phyloP scores from a whole-genome alignment of 2,888 invertebrate species.

The Dermolepida albohirtum region DNA sequence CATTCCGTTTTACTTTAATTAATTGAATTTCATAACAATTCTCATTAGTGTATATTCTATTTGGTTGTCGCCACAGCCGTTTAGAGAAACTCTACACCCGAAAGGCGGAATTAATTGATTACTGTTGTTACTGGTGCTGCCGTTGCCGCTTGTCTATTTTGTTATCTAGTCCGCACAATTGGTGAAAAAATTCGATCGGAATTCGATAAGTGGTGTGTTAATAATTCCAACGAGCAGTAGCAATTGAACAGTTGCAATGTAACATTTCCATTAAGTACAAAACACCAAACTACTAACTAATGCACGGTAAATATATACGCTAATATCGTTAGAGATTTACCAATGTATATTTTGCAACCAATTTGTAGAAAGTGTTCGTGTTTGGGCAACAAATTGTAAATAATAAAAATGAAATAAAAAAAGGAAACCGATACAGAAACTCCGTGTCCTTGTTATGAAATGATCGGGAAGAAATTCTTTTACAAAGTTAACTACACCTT shows the following conservation, averaged over 20 bases:
- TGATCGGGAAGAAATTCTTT: slow-evolving; percentile 30
- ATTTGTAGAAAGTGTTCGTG: slow-evolving; percentile 27
- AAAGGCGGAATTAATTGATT: slow-evolving; percentile 35
- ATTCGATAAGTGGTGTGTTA: slow-evolving; percentile 35
- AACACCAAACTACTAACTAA: slow-evolving; percentile 11
- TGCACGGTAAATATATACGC: background rate
- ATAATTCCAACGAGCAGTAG: slow-evolving; percentile 28
- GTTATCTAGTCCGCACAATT: slow-evolving; percentile 9
- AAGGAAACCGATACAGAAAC: slow-evolving; percentile 31
- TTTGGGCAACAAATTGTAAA: slow-evolving; percentile 24
- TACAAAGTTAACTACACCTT: slow-evolving; percentile 8
- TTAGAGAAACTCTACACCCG: slow-evolving; percentile 34
- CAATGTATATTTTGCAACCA: slow-evolving; percentile 31
- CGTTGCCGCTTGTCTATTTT: slow-evolving; percentile 11
- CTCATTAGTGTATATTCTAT: slow-evolving; percentile 28
- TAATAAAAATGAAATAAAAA: slow-evolving; percentile 31
- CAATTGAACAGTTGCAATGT: slow-evolving; percentile 24
- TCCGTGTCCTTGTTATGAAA: slow-evolving; percentile 32
- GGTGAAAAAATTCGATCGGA: slow-evolving; percentile 28
- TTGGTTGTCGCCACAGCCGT: slow-evolving; percentile 21
- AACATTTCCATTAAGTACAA: slow-evolving; percentile 26
- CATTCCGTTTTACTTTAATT: slow-evolving; percentile 26
- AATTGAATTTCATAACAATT: slow-evolving; percentile 26
- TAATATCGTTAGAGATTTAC: slow-evolving; percentile 14
- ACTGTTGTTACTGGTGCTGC: background rate